Percentiles rank a stretch among this genome's conserved stretches.
These are phyloP conservation scores for Acanthopleura granulata DNA, from an alignment of 2,888 invertebrate genomes.

Conservation along the genomic window DNA sequence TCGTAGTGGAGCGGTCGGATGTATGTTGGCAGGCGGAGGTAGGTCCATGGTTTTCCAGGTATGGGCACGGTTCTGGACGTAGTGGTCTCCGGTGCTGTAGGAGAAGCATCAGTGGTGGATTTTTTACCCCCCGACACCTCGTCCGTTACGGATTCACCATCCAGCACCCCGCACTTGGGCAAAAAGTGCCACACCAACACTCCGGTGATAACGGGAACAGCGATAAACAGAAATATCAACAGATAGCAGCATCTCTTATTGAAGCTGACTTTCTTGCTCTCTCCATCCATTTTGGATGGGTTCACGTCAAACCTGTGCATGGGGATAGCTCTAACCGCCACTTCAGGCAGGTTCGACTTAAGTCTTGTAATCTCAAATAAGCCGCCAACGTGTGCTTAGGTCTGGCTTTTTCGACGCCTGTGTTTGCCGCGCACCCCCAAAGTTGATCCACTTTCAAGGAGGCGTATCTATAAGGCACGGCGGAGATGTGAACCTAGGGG, in stretches of 20 bases:
- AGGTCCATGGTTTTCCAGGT: slow-evolving; percentile 51
- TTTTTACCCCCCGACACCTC: slow-evolving; percentile 62
- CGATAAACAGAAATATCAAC: slow-evolving; percentile 13
- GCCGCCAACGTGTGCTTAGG: too few species aligned
- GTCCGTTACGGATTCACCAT: neutral
- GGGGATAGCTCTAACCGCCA: too few species aligned
- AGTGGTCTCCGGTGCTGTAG: slow-evolving; percentile 25
- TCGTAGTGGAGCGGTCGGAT: slow-evolving; percentile 79
- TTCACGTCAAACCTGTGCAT: too few species aligned
- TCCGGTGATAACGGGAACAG: neutral
- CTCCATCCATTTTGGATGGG: neutral
- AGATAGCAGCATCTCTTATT: slow-evolving; percentile 12
- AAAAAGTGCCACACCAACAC: slow-evolving; percentile 16
- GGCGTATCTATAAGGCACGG: too few species aligned
- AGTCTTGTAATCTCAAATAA: too few species aligned
- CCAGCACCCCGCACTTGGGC: neutral
- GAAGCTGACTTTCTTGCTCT: neutral
- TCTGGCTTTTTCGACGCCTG: too few species aligned
- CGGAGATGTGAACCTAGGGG: too few species aligned
- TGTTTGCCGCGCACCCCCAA: too few species aligned
- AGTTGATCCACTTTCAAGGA: too few species aligned
- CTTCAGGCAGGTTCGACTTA: too few species aligned
- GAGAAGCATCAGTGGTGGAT: slow-evolving; percentile 12
- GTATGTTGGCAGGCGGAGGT: slow-evolving; percentile 75
- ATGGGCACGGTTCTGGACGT: slow-evolving; percentile 21